Percentiles rank a stretch among this genome's conserved stretches.
Conservation (phyloP, 1,140 invertebrate genomes). For the Monomorium pharaonis region DNA sequence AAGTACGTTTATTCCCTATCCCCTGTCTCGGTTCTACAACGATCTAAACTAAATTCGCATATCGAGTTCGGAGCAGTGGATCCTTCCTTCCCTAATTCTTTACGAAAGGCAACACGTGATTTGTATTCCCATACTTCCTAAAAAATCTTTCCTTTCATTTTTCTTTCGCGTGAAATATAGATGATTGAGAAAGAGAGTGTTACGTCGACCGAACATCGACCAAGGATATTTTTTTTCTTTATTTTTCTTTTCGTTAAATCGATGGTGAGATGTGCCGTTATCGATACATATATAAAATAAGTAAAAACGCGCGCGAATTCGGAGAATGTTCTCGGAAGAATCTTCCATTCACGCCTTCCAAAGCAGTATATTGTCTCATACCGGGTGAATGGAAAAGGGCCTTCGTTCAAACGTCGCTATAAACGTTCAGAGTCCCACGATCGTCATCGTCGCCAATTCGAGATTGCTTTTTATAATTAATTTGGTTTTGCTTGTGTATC, state of each 20-base stretch:
- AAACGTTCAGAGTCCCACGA: constrained; percentile 62
- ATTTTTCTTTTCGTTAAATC: constrained; percentile 23
- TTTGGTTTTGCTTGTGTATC: constrained; percentile 81
- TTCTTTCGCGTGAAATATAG: constrained; percentile 58
- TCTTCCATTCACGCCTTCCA: constrained; percentile 36
- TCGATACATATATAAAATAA: constrained; percentile 59
- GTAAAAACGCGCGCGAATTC: constrained; percentile 61
- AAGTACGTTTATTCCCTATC: constrained; percentile 55
- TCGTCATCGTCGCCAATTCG: constrained; percentile 55
- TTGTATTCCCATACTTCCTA: constrained; percentile 75
- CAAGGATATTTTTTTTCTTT: not conserved
- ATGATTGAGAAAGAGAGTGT: constrained; percentile 45
- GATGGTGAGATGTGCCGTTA: constrained; percentile 26
- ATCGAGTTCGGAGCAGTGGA: constrained; percentile 67
- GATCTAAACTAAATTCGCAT: constrained; percentile 71
- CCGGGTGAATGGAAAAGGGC: constrained; percentile 50
- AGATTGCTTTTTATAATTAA: constrained; percentile 76
- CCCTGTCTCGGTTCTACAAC: constrained; percentile 62
- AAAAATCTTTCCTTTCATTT: constrained; percentile 61
- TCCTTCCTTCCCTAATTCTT: constrained; percentile 75
- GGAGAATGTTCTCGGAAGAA: constrained; percentile 36
- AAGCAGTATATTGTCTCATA: constrained; percentile 18
- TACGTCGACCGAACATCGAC: constrained; percentile 10
- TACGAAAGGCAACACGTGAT: constrained; percentile 83
- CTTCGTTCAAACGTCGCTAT: constrained; percentile 63